These are phyloP conservation scores for Helogale parvula DNA, from an alignment of 2,113 vertebrate species.

Conservation along the genomic window DNA sequence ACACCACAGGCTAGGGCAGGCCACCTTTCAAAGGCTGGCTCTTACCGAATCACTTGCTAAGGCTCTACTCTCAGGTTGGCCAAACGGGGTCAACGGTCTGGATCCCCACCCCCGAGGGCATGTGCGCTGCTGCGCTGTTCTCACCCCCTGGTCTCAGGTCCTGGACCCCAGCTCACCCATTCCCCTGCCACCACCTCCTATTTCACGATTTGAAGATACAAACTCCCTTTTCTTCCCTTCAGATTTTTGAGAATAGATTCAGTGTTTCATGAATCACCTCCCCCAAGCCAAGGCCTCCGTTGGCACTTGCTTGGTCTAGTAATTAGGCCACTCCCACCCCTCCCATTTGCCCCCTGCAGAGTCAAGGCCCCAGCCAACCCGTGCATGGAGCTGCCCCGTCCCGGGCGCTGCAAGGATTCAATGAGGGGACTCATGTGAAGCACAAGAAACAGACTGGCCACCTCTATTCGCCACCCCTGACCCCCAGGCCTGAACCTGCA, in stretches of 20 bases:
- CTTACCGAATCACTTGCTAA: background rate
- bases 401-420: fast-evolving
- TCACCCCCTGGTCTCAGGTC: background rate
- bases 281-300: background rate
- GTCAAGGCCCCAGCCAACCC: fast-evolving
- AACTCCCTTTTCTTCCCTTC: background rate
- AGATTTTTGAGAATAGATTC: background rate
- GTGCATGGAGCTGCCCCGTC: background rate
- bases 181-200: background rate
- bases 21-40: background rate
- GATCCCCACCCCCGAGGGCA: fast-evolving
- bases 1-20: background rate
- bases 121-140: fast-evolving
- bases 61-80: background rate
- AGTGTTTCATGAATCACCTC: background rate
- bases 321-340: background rate
- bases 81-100: background rate
- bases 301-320: background rate
- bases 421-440: background rate
- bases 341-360: background rate
- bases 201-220: background rate
- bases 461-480: background rate
- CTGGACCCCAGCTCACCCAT: background rate
- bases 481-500: background rate
- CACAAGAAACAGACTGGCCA: background rate